Conservation (phyloP, 1,140 invertebrate genomes). For the Semibalanus balanoides region DNA sequence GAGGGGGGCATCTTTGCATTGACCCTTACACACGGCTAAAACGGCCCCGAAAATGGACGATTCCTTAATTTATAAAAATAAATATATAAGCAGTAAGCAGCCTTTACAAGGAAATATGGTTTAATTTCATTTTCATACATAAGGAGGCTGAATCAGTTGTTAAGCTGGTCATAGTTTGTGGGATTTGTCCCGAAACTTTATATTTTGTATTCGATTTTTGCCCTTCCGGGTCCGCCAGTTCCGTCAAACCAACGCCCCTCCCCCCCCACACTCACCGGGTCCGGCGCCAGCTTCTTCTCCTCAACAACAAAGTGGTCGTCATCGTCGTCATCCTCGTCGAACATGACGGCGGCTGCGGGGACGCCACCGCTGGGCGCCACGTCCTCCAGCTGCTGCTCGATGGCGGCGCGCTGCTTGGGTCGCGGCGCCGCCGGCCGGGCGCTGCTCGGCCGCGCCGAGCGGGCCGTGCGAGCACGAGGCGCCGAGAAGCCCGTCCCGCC, state of each 20-base stretch:
- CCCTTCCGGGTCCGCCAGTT: background rate
- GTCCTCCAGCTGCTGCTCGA: slow-evolving; percentile 3
- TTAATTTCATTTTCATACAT: too few relatives aligned
- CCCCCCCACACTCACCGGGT: slow-evolving; percentile 10
- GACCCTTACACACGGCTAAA: too few relatives aligned
- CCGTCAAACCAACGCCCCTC: background rate
- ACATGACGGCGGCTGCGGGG: slow-evolving; percentile 15
- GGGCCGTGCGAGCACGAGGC: slow-evolving; percentile 15
- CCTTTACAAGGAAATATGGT: too few relatives aligned
- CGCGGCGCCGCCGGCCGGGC: slow-evolving; percentile 60
- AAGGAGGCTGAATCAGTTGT: too few relatives aligned
- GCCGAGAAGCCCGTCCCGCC: background rate
- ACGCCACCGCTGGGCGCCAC: too few relatives aligned
- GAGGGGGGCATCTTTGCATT: too few relatives aligned
- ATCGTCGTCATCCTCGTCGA: slow-evolving; percentile 22
- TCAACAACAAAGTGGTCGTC: slow-evolving; percentile 24
- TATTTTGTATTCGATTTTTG: too few relatives aligned
- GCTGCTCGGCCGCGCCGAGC: slow-evolving; percentile 51
- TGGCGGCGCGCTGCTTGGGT: slow-evolving; percentile 19
- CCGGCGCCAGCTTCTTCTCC: slow-evolving; percentile 16
- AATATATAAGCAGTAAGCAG: too few relatives aligned
- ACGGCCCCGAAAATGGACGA: too few relatives aligned
- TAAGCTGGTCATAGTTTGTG: too few relatives aligned
- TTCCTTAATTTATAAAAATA: too few relatives aligned
- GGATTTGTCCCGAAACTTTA: too few relatives aligned